phyloP scores from a whole-genome alignment of 2,888 invertebrate genomes.

The Trichopoda pennipes region DNA sequence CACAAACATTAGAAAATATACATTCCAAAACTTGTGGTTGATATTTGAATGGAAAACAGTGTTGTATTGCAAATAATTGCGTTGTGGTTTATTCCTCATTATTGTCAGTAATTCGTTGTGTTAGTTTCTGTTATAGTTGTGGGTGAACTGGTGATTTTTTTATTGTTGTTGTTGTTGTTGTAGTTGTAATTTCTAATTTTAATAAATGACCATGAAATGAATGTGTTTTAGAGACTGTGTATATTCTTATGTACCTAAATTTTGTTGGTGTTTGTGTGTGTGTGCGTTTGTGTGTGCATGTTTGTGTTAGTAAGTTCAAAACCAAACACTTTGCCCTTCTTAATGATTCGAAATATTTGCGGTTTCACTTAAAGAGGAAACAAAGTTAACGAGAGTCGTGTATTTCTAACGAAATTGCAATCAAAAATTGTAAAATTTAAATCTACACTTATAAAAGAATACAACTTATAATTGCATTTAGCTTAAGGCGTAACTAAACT shows the following conservation, averaged over 20 bases:
- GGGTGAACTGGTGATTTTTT: constrained; percentile 11
- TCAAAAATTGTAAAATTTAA: too few species aligned
- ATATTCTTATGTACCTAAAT: neutral
- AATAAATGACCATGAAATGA: constrained; percentile 50
- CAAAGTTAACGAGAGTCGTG: neutral
- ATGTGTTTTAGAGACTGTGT: constrained; percentile 33
- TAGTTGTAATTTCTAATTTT: constrained; percentile 46
- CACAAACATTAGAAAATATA: neutral
- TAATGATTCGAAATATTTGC: constrained; percentile 46
- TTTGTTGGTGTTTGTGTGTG: neutral
- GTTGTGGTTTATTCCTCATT: constrained; percentile 42
- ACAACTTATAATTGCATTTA: too few species aligned
- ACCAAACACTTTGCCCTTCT: constrained; percentile 29
- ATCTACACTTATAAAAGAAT: too few species aligned
- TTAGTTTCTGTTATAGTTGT: constrained; percentile 7
- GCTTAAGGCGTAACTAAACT: too few species aligned
- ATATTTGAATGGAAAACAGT: constrained; percentile 10
- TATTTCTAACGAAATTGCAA: too few species aligned
- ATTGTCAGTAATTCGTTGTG: constrained; percentile 25
- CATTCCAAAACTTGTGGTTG: constrained; percentile 29
- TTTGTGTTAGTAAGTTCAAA: neutral
- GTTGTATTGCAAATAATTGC: constrained; percentile 44
- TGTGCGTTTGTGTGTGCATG: neutral
- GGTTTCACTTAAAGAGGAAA: constrained; percentile 1
- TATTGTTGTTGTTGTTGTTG: constrained; percentile 32